phyloP scores from a whole-genome alignment of 2,888 invertebrate genomes.

The Pyrocoelia pectoralis region DNA sequence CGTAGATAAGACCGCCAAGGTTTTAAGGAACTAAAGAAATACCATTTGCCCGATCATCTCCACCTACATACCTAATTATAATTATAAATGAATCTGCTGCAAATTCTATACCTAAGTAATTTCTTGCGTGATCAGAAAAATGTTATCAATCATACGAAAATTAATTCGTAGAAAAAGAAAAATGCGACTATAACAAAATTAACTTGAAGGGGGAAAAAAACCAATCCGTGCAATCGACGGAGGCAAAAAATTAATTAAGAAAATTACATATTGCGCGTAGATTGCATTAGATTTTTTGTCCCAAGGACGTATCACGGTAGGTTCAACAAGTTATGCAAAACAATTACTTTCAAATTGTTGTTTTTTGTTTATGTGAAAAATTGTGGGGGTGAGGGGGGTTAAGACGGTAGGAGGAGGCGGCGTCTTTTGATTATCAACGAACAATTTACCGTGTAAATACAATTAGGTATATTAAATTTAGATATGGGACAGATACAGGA shows the following conservation, averaged over 20 bases:
- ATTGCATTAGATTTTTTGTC: not conserved
- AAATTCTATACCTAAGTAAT: no score
- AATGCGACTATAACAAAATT: not conserved
- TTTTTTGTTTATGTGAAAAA: no score
- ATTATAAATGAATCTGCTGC: no score
- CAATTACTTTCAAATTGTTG: not conserved
- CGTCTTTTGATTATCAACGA: not conserved
- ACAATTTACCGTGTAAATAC: conserved; percentile 36
- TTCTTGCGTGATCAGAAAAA: no score
- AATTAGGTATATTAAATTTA: conserved; percentile 36
- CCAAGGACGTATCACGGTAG: not conserved
- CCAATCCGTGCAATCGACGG: not conserved
- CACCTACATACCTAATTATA: no score
- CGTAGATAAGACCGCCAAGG: no score
- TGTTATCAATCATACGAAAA: no score
- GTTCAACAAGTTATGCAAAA: no score
- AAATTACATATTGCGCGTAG: not conserved
- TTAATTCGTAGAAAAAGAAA: no score
- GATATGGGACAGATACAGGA: conserved; percentile 47
- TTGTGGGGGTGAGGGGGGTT: no score
- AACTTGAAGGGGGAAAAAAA: not conserved
- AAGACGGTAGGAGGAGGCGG: not conserved
- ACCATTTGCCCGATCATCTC: no score
- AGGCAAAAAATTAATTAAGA: conserved; percentile 1
- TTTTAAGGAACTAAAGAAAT: no score